Percentiles rank a stretch among this genome's conserved stretches.
Conservation (phyloP, 2,888 invertebrate species). For the Watsonalla binaria region DNA sequence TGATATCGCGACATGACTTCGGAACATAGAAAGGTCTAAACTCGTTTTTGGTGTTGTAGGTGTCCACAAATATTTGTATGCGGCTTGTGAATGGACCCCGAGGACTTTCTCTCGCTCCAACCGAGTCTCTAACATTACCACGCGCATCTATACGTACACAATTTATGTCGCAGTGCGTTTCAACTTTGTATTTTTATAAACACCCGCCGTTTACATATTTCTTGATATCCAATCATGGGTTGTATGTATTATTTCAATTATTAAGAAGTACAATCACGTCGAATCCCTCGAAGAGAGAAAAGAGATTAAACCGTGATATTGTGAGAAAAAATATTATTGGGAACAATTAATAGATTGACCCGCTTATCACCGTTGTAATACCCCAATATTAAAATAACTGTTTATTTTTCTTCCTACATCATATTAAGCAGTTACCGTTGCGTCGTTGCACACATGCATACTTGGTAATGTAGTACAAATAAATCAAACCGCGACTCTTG, state of each 20-base stretch:
- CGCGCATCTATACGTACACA: slow-evolving; percentile 20
- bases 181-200: background rate
- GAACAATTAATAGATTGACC: background rate
- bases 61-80: slow-evolving; percentile 77
- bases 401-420: too few species aligned
- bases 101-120: slow-evolving; percentile 70
- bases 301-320: too few species aligned
- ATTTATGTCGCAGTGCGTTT: background rate
- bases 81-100: slow-evolving; percentile 72
- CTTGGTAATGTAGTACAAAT: slow-evolving; percentile 14
- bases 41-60: slow-evolving; percentile 71
- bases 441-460: slow-evolving; percentile 11
- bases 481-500: slow-evolving; percentile 37
- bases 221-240: too few species aligned
- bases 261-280: too few species aligned
- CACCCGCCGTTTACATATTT: background rate
- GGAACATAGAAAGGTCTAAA: slow-evolving; percentile 62
- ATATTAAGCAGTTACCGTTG: too few species aligned
- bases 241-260: too few species aligned
- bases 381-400: too few species aligned
- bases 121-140: slow-evolving; percentile 53
- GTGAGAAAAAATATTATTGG: too few species aligned
- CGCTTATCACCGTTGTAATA: background rate
- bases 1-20: slow-evolving; percentile 37
- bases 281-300: too few species aligned